Evolutionary conservation across 2,888 invertebrate genomes (phyloP).

Genomic region (Tenthredo mesomela): DNA sequence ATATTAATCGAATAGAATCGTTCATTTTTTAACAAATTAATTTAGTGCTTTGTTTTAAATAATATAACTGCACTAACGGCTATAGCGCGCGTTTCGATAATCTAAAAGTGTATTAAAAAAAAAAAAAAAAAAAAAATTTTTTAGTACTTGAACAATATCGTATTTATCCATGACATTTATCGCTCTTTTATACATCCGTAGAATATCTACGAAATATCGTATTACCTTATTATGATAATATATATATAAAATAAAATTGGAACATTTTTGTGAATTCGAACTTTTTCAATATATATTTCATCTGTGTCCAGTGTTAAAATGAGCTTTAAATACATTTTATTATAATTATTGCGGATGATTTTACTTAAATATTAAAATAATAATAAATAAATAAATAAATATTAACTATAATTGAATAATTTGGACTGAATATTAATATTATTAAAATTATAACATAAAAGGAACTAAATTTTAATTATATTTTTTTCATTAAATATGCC

Average conservation of each 20-base stretch:
- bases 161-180: conserved; percentile 57
- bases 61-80: neutral
- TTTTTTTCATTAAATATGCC: neutral
- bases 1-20: neutral
- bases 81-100: neutral
- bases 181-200: conserved; percentile 57
- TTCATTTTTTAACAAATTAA: neutral
- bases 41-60: neutral
- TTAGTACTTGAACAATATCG: neutral
- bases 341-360: neutral
- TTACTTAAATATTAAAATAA: neutral
- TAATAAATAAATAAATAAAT: neutral
- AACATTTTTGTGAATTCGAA: neutral
- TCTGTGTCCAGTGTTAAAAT: conserved; percentile 19
- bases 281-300: neutral
- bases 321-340: conserved; percentile 33
- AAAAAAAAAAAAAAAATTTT: conserved; percentile 42
- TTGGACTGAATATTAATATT: neutral
- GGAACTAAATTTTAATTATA: conserved; percentile 9
- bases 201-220: conserved; percentile 61
- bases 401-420: neutral
- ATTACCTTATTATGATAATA: neutral
- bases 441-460: conserved; percentile 47
- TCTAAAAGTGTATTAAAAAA: conserved; percentile 27
- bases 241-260: neutral